phyloP scores from a whole-genome alignment of 2,113 vertebrate genomes.

The Plecotus auritus region DNA sequence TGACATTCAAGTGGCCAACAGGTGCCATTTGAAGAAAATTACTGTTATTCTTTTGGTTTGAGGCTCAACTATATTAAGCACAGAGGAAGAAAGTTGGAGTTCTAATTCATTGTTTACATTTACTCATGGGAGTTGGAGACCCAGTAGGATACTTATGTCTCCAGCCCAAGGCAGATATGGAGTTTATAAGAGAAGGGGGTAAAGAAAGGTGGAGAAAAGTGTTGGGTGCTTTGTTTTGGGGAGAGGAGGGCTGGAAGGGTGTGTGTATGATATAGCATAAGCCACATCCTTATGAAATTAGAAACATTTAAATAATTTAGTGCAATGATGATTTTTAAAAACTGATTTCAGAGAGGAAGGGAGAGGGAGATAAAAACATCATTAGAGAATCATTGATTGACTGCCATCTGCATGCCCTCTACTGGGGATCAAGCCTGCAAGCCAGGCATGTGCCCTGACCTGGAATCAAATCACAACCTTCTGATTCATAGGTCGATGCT shows the following conservation, averaged over 20 bases:
- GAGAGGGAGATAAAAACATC: too few relatives aligned
- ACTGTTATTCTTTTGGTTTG: background rate
- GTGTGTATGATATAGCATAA: background rate
- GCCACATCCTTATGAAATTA: background rate
- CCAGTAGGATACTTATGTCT: fast-evolving
- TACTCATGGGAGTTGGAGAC: background rate
- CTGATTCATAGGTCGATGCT: too few relatives aligned
- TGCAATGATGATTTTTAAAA: background rate
- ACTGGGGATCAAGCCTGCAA: too few relatives aligned
- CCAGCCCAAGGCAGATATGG: background rate
- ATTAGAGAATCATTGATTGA: too few relatives aligned
- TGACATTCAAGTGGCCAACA: background rate
- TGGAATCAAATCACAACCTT: too few relatives aligned
- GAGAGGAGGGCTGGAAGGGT: too few relatives aligned
- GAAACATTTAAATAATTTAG: background rate
- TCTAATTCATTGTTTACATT: background rate
- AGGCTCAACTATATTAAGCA: background rate
- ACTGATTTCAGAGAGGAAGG: too few relatives aligned
- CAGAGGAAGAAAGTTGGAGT: background rate
- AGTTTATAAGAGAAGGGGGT: background rate
- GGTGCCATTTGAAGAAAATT: background rate
- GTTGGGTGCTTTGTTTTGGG: too few relatives aligned
- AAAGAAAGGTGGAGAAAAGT: background rate
- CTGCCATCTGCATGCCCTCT: too few relatives aligned
- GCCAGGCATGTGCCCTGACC: too few relatives aligned